Evolutionary conservation across 2,797 vertebrate species (phyloP).

Genomic region (Crenuchus spilurus): DNA sequence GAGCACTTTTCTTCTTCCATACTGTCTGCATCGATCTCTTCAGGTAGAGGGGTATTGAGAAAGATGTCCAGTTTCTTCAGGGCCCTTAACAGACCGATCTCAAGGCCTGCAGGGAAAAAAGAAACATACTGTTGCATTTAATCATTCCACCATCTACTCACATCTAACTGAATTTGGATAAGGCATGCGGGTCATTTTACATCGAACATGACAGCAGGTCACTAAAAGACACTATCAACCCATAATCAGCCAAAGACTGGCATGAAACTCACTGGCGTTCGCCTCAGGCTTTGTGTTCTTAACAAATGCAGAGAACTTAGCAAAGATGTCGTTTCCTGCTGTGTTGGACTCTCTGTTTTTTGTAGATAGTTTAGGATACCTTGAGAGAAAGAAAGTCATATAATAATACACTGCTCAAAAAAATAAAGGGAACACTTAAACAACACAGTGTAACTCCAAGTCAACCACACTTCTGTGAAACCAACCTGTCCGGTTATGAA

Average conservation of each 20-base stretch:
- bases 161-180: background rate
- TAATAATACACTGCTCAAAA: background rate
- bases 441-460: no score
- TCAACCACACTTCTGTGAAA: no score
- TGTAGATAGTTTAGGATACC: constrained; percentile 90
- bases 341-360: constrained; percentile 90
- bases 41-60: constrained; percentile 82
- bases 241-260: constrained; percentile 8
- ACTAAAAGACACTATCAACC: constrained; percentile 4
- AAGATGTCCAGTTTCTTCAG: constrained; percentile 90
- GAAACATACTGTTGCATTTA: constrained; percentile 1
- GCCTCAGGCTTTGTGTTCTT: constrained; percentile 91
- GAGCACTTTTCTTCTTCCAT: constrained; percentile 76
- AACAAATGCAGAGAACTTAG: constrained; percentile 94
- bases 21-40: constrained; percentile 79
- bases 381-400: constrained; percentile 57
- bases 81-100: constrained; percentile 87
- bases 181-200: constrained; percentile 5
- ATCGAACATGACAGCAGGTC: background rate
- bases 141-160: background rate
- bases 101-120: constrained; percentile 78
- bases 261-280: constrained; percentile 80
- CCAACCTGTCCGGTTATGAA: no score
- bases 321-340: constrained; percentile 93
- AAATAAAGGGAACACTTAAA: no score